Base-by-base conservation (phyloP, 2,888 invertebrate species). In the Crocallis elinguaria region DNA sequence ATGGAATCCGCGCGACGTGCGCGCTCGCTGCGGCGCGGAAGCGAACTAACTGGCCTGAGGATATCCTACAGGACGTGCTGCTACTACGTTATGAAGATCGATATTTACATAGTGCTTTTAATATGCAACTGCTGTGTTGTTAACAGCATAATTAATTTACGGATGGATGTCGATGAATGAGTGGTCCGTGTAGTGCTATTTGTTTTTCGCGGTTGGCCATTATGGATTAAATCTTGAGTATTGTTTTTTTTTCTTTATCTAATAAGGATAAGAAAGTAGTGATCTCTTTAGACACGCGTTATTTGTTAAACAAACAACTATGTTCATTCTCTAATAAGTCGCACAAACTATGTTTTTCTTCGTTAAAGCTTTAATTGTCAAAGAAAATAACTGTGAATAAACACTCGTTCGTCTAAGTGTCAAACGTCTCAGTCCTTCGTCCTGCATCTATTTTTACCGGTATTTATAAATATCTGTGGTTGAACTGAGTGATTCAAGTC, bases 91-190 rank as follows among this genome's bases (percentile, higher is more conserved):
- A 88, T 82, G 80, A 77, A 71, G 84, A 90, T 90, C 90, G 87
- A 90, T 90, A 89, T 88, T 86, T 86, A 88, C 85, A 88, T 88
- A 84, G 79, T 79, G 81, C 79, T 86, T 86, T 86, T 88, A 86
- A 86, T 86, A 87, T 87, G 82, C 82, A 77, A 80, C 80, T 78
- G 68, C 68, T 67, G 66, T 64, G 64, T 60, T 67, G 64, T 70
- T 70, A 69, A 69, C 69, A 69, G 65, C 66, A 61, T 72, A 69
- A 61, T 72, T 64, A 69, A 75, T 70, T 62, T 57, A 46, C 50
- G 59, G 45, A 53, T 57, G 45, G 52, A 55, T 45, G 30, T 44
- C 61, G 61, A 67, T 63, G 54, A 58, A 58, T 58, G 56, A 57
- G 35, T 32, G 48, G 35, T 49, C 13, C 33, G 38, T 29, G 16